Evolutionary conservation across 2,797 vertebrate genomes (phyloP).

Genomic region (Pempheris klunzingeri): DNA sequence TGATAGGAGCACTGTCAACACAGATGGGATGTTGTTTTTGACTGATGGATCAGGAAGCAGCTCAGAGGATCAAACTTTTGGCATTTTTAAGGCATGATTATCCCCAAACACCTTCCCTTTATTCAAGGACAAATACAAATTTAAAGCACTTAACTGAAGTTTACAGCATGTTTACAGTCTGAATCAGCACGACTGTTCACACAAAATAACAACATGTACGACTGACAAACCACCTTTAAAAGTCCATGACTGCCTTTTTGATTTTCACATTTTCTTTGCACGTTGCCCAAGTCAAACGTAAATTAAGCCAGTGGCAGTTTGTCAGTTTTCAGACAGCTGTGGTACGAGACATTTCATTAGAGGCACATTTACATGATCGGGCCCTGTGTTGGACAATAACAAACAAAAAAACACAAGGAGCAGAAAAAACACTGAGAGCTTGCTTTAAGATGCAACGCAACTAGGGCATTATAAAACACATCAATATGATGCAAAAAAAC

Average conservation of each 20-base stretch:
- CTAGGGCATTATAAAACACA: conserved; percentile 67
- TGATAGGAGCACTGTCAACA: conserved; percentile 6
- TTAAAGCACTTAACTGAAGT: conserved; percentile 37
- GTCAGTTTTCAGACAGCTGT: conserved; percentile 5
- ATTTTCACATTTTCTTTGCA: conserved; percentile 14
- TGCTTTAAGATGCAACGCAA: conserved; percentile 48
- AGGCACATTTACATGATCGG: conserved; percentile 25
- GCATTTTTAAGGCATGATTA: conserved; percentile 48
- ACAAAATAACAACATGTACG: conserved; percentile 25
- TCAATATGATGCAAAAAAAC: conserved; percentile 86
- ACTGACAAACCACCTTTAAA: conserved; percentile 21
- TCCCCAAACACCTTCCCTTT: conserved; percentile 31
- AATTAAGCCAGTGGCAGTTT: conserved; percentile 19
- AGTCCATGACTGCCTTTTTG: background rate
- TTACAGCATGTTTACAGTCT: conserved; percentile 8
- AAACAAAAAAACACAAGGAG: conserved; percentile 31
- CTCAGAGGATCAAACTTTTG: background rate
- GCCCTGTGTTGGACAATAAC: conserved; percentile 37
- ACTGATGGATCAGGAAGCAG: background rate
- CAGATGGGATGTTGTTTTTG: conserved; percentile 4
- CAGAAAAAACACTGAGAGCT: conserved; percentile 35
- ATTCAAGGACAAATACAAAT: conserved; percentile 36
- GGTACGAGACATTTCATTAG: conserved; percentile 8
- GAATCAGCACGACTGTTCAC: conserved; percentile 5
- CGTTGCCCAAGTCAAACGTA: conserved; percentile 9